A percentile compares a stretch with the other conserved stretches of the same genome.
phyloP scores from a whole-genome alignment of 2,113 vertebrate species.

The Dicentrarchus labrax region DNA sequence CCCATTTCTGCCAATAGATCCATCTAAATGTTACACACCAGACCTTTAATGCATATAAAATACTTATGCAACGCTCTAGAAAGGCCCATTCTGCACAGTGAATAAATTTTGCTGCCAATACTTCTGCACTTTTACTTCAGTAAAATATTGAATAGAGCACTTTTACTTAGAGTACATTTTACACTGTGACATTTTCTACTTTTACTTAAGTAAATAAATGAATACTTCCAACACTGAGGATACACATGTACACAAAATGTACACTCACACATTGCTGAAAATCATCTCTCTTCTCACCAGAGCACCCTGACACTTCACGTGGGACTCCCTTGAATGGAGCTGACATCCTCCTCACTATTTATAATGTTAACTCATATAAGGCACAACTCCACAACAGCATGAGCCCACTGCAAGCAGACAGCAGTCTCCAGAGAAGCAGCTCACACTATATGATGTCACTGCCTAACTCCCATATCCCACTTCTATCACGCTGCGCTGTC shows the following conservation, averaged over 20 bases:
- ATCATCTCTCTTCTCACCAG: constrained; percentile 53
- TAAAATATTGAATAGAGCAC: not conserved
- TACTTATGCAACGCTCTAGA: no score
- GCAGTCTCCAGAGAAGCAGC: constrained; percentile 64
- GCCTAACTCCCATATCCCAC: constrained; percentile 31
- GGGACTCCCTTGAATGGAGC: constrained; percentile 60
- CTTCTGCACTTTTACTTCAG: not conserved
- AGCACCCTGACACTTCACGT: constrained; percentile 56
- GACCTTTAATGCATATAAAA: not conserved
- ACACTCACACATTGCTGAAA: constrained; percentile 33
- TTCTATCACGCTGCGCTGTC: constrained; percentile 44
- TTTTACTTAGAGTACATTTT: not conserved
- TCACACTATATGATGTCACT: constrained; percentile 63
- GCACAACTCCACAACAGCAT: constrained; percentile 51
- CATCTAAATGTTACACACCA: not conserved
- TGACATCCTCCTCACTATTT: constrained; percentile 71
- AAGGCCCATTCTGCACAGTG: no score
- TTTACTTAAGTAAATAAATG: not conserved
- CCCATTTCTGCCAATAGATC: no score
- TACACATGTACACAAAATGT: not conserved
- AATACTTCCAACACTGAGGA: not conserved
- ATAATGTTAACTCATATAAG: constrained; percentile 69
- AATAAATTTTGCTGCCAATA: no score
- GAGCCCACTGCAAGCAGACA: constrained; percentile 60
- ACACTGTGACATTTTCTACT: not conserved